Percentiles rank a stretch among this genome's conserved stretches.
Conservation (phyloP, 2,113 vertebrate genomes). For the Tetrax tetrax region DNA sequence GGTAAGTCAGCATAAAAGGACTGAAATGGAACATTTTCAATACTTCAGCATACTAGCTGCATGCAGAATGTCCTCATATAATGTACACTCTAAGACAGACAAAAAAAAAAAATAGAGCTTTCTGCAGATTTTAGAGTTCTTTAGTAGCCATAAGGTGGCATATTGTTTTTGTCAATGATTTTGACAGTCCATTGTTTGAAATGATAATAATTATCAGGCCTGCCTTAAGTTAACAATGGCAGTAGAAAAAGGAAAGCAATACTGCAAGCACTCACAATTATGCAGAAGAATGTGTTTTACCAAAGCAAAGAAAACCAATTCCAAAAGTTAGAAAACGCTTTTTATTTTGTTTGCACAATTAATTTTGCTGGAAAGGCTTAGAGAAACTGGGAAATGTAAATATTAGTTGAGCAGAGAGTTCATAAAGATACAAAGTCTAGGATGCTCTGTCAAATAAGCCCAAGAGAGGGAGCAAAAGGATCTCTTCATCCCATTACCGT, state of each 20-base stretch:
- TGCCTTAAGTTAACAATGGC: background rate
- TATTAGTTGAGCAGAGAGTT: slow-evolving; percentile 69
- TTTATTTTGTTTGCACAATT: background rate
- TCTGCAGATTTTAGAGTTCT: background rate
- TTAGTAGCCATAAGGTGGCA: background rate
- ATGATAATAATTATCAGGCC: background rate
- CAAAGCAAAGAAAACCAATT: background rate
- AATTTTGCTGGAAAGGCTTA: background rate
- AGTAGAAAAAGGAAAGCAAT: slow-evolving; percentile 38
- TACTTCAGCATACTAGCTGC: background rate
- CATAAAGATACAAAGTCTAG: slow-evolving; percentile 48
- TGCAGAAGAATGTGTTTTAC: background rate
- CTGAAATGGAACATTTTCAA: background rate
- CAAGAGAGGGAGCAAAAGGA: slow-evolving; percentile 46
- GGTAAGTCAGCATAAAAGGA: background rate
- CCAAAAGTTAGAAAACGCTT: background rate
- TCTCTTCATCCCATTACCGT: background rate
- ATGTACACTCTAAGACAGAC: background rate
- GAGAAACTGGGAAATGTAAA: slow-evolving; percentile 24
- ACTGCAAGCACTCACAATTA: background rate
- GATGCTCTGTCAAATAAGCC: slow-evolving; percentile 20
- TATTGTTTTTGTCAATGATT: background rate
- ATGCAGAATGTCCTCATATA: background rate
- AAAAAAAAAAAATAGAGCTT: background rate
- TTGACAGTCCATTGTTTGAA: background rate